Percentiles rank a stretch among this genome's conserved stretches.
Conservation (phyloP, 2,113 vertebrate species). For the Rhegmatorhina hoffmannsi region DNA sequence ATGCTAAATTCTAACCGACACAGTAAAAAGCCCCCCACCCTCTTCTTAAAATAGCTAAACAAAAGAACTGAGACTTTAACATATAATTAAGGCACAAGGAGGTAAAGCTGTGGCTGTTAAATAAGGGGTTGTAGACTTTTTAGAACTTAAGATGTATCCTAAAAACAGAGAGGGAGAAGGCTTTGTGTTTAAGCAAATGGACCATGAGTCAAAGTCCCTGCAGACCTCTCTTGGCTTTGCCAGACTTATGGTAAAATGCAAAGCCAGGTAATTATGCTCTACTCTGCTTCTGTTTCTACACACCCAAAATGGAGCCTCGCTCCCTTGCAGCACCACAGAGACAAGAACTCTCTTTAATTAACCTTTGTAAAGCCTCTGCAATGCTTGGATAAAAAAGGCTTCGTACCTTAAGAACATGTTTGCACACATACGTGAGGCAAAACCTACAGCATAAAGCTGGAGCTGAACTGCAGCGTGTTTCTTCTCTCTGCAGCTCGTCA, state of each 20-base stretch:
- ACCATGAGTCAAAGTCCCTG: neutral
- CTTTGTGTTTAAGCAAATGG: conserved; percentile 17
- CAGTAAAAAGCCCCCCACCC: conserved; percentile 35
- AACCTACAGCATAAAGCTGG: neutral
- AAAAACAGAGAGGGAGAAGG: neutral
- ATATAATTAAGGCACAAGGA: conserved; percentile 48
- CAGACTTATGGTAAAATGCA: conserved; percentile 22
- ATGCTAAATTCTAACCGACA: conserved; percentile 48
- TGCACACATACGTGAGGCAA: neutral
- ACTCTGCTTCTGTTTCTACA: conserved; percentile 14
- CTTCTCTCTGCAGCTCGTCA: neutral
- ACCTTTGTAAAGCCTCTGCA: conserved; percentile 2
- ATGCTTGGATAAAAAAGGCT: conserved; percentile 34
- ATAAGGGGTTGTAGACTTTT: neutral
- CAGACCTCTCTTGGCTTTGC: neutral
- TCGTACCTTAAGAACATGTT: neutral
- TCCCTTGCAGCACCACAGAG: conserved; percentile 27
- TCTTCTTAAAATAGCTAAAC: conserved; percentile 61
- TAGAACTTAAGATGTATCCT: conserved; percentile 26
- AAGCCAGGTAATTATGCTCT: conserved; percentile 21
- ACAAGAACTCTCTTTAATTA: conserved; percentile 52
- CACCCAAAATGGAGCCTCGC: conserved; percentile 24
- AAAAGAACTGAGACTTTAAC: conserved; percentile 39
- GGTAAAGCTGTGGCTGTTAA: conserved; percentile 24
- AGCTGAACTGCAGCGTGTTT: neutral